Base-by-base conservation (phyloP, 2,888 invertebrate genomes). In the Graphium colonna region DNA sequence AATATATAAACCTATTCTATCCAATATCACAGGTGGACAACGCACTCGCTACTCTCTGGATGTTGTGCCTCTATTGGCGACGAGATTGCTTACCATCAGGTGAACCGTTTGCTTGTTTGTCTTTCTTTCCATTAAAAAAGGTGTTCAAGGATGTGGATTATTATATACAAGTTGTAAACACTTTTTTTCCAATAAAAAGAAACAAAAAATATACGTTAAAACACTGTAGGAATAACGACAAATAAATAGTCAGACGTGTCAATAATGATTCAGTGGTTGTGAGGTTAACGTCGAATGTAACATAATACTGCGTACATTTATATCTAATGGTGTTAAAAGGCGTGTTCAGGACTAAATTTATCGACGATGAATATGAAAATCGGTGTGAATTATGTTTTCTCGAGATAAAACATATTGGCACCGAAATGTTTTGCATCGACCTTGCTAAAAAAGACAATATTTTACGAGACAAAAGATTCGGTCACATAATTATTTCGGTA, bases 321-420 rank as follows among this genome's bases (percentile, higher is more conserved):
- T 13, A 17, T 39, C 53, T 54, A 54, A 50, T 54, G 49, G 54
- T 54, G 54, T 52, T 47, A 52, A 52, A 52, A 52, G 52, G 43
- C 43, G 42, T 52, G 47, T 54, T 50, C 13, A 45, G 45, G 28
- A 28, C 40, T 10, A 54, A 44, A 53, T 53, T 54, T 49, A 54
- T 54, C 36, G 49, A 49, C 49, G 26, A 45, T 54, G 45, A 40
- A 54, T 54, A 53, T 53, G 53, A 53, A 49, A 49, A 44, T 49
- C 40, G 13, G 28, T 44, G 39, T 53, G 49, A 53, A 53, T 49
- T 53, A 53, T 53, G 53, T 49, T 28, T 40, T 49, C 44, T 39
- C 15, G 26, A 49, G 53, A 53, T 53, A 53, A 53, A 40, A 53
- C 39, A 53, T 53, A 49, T 48, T 53, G 53, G 36, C 39, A 39